These are phyloP conservation scores for Bovichtus variegatus DNA, from an alignment of 2,797 vertebrate species.

Conservation along the genomic window DNA sequence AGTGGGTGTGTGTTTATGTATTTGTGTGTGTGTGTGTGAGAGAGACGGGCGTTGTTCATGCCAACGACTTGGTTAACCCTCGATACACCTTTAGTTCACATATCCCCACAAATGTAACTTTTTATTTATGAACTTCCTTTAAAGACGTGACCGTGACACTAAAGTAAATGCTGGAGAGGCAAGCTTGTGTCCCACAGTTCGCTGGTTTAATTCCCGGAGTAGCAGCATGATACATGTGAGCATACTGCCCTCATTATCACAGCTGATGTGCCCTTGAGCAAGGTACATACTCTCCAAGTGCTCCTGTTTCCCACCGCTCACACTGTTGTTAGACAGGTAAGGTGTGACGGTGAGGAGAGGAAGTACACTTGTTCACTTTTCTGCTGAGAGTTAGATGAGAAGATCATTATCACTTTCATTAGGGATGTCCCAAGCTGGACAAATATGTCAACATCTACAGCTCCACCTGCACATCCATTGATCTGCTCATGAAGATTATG, in stretches of 20 bases:
- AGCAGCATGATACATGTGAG: not conserved
- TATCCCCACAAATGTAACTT: not conserved
- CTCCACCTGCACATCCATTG: too few species aligned
- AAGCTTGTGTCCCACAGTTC: not conserved
- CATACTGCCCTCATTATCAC: not conserved
- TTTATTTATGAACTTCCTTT: not conserved
- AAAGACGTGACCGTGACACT: not conserved
- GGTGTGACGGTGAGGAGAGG: not conserved
- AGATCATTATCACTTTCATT: too few species aligned
- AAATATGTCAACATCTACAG: too few species aligned
- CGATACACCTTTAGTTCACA: not conserved
- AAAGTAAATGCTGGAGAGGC: not conserved
- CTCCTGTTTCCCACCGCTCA: not conserved
- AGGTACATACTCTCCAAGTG: not conserved
- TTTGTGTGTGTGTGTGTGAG: conserved; percentile 3
- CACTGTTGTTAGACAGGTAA: not conserved
- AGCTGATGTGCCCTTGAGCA: not conserved
- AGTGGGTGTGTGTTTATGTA: conserved; percentile 14
- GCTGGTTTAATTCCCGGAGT: not conserved
- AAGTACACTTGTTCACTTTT: too few species aligned
- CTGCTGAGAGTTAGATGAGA: too few species aligned
- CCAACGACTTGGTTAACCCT: conserved; percentile 11
- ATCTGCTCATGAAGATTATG: too few species aligned
- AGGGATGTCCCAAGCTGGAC: too few species aligned
- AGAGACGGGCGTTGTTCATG: conserved; percentile 19